Base-by-base conservation (phyloP, 2,888 invertebrate genomes). In the Cepaea hortensis region DNA sequence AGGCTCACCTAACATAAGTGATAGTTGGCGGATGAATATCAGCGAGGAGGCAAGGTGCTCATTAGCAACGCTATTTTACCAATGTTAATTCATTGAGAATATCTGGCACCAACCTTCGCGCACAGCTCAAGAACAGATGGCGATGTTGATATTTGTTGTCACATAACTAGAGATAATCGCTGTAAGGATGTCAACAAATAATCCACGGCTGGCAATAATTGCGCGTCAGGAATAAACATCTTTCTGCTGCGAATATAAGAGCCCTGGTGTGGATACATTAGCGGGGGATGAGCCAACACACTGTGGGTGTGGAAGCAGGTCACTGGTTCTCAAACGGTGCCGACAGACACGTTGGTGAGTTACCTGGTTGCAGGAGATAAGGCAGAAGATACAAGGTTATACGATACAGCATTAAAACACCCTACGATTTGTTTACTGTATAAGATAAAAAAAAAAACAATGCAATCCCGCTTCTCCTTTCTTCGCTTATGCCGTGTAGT, bases 1-100 rank as follows among this genome's bases (percentile, higher is more conserved):
- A 35, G 35, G 35, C 35, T 35, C 35, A 35, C 35, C 35, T 35
- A 35, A 35, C 35, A 35, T 35, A 35, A 35, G 35, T 35, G 35
- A 35, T 35, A 35, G 35, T 35, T 35, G 35, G 35, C 35, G 35
- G 35, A 35, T 35, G 1, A 35, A 35, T 35, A 35, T 35, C 35
- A 35, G 35, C 35, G 35, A 35, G 35, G 35, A 35, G 13, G 68
- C 6, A 35, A 5, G 46, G 15, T n/a, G 68, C 5, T 50, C 68
- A 81, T 68, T 70, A 68, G 20, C 20, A 81, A 81, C 46, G 48
- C 48, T 81, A n/a, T 81, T 48, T 70, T 61, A 46, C 46, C 46
- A 3, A 18, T 4, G 65, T 20, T 81, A 48, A 81, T 48, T n/a
- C 20, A 81, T 68, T 68, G 3, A 11, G 20, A 46, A 81, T 68